These are phyloP conservation scores for Diorhabda elongata DNA, from an alignment of 1,140 invertebrate genomes.

Conservation along the genomic window DNA sequence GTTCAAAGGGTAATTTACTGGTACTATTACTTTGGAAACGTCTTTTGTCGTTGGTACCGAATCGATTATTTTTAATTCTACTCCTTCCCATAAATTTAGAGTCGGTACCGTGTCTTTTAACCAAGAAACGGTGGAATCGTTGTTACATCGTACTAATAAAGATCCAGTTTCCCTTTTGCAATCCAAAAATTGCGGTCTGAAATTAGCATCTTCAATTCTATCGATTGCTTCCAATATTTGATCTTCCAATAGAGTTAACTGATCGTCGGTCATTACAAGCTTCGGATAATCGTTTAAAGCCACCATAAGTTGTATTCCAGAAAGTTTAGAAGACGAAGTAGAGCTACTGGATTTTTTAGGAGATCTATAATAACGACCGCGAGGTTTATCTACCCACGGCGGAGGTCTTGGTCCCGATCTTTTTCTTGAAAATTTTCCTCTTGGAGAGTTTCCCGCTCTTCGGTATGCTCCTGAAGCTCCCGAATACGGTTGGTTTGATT, in stretches of 20 bases:
- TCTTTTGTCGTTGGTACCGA: neutral
- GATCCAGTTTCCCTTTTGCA: constrained; percentile 4
- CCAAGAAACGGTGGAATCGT: constrained; percentile 6
- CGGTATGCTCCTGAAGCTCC: constrained; percentile 10
- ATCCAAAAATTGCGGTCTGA: constrained; percentile 14
- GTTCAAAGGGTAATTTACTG: constrained; percentile 6
- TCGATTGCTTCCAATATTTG: constrained; percentile 9
- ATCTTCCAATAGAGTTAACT: neutral
- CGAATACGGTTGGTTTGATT: constrained; percentile 8
- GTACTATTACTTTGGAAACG: constrained; percentile 1
- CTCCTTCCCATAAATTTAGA: constrained; percentile 7
- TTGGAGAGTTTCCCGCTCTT: constrained; percentile 1
- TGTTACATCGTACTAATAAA: constrained; percentile 8
- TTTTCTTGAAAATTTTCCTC: neutral
- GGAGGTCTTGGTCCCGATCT: neutral
- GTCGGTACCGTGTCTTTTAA: constrained; percentile 9
- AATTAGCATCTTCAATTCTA: constrained; percentile 8
- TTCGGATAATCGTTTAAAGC: constrained; percentile 3
- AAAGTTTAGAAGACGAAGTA: neutral
- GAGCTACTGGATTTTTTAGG: neutral
- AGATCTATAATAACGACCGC: neutral
- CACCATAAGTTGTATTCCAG: constrained; percentile 6
- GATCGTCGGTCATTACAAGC: constrained; percentile 5
- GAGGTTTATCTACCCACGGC: neutral
- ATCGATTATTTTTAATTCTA: constrained; percentile 3